Base-by-base conservation (phyloP, 23 tunicate species). In the Ascidia mentula region DNA sequence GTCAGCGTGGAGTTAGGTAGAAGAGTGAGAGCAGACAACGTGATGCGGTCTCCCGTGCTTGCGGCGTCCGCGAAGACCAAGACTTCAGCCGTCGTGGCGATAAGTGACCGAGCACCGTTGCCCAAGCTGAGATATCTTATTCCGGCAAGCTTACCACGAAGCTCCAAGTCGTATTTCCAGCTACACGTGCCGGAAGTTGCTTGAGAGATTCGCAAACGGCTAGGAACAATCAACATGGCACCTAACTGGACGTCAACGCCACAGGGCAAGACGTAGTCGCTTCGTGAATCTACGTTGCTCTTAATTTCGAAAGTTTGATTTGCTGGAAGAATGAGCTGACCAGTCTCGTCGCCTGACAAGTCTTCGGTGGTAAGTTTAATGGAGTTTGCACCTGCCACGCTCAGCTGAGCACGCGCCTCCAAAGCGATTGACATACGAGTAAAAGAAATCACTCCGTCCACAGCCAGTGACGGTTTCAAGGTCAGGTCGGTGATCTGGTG, bases 251-350 rank as follows among this genome's bases (percentile, higher is more conserved):
- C 81, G 18, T 39, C n/a, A 7, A 77, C 38, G 18, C 71, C 69
- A 77, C 70, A 53, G 31, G 69, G 81, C 31, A 77, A 33, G 39
- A 53, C 45, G 81, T 46, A 77, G 35, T 77, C 81, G 12, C 35
- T 77, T 17, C 70, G 53, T 7, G 81, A 45, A 45, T 46, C 70
- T 24, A 36, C 81, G 17, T 45, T 13, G n/a, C 71, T 77, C 71
- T 77, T 77, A 28, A 77, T 45, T 45, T 77, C 70, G 38, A 77
- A 46, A 37, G 35, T 33, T 42, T 45, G 71, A 36, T 77, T 34
- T 35, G 34, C 39, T 37, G 81, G 72, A 4, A 77, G 32, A 35
- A 59, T 12, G 28, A 77, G 31, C 71, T 46, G 71, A 24, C 81
- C 81, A 17, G 69, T 32, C 6, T 45, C n/a, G 70, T 77, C 69